Conservation (phyloP, 2,113 vertebrate genomes). For the Dissostichus mawsoni region DNA sequence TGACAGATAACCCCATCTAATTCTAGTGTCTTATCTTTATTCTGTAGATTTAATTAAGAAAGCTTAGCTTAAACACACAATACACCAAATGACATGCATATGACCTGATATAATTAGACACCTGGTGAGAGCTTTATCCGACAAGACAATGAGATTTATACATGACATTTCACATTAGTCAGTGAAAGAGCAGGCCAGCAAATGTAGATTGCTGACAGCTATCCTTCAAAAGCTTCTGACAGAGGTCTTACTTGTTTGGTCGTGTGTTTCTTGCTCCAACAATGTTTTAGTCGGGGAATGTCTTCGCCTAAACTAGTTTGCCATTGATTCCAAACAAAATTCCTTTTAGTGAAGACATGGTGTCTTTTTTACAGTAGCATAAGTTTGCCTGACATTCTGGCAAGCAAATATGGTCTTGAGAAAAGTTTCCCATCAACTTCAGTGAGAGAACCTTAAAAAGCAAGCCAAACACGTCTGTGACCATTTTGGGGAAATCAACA, state of each 20-base stretch:
- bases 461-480: constrained; percentile 10
- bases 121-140: constrained; percentile 20
- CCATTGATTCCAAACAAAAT: constrained; percentile 9
- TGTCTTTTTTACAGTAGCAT: too few species aligned
- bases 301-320: background rate
- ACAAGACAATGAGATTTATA: constrained; percentile 7
- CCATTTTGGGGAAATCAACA: constrained; percentile 50
- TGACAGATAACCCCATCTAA: background rate
- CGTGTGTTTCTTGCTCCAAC: background rate
- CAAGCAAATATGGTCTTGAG: constrained; percentile 14
- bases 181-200: background rate
- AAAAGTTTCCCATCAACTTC: background rate
- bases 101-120: constrained; percentile 33
- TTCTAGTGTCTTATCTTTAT: constrained; percentile 3
- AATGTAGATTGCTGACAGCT: constrained; percentile 1
- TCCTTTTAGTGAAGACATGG: background rate
- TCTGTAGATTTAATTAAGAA: constrained; percentile 31
- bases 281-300: background rate
- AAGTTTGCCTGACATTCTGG: constrained; percentile 9
- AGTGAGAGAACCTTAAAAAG: background rate
- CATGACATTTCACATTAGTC: constrained; percentile 24
- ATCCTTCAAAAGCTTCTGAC: background rate
- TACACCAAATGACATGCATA: constrained; percentile 12
- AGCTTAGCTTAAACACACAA: constrained; percentile 11
- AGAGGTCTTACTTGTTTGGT: background rate